Evolutionary conservation across 2,113 vertebrate species (phyloP).

Genomic region (Scomber japonicus): DNA sequence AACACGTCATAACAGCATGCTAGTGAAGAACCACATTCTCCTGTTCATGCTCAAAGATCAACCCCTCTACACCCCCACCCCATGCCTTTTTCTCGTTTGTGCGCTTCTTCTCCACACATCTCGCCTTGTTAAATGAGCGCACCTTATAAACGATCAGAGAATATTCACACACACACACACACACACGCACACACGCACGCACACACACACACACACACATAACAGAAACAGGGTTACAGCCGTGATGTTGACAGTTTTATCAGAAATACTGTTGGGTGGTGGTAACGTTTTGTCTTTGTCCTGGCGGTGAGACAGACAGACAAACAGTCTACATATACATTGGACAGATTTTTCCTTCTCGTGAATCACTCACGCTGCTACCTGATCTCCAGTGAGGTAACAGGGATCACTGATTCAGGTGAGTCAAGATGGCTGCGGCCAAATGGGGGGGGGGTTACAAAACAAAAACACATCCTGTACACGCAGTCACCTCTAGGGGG

Average conservation of each 20-base stretch:
- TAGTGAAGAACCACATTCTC: conserved; percentile 62
- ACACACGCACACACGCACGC: background rate
- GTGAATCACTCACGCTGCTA: conserved; percentile 40
- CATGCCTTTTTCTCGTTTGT: conserved; percentile 7
- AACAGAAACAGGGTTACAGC: conserved; percentile 36
- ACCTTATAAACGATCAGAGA: conserved; percentile 13
- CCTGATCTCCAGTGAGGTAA: conserved; percentile 35
- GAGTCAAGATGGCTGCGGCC: conserved; percentile 57
- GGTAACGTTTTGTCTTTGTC: background rate
- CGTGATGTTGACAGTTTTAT: background rate
- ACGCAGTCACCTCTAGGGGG: conserved; percentile 54
- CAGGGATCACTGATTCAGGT: conserved; percentile 46
- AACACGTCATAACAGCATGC: conserved; percentile 68
- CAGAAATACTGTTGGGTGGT: conserved; percentile 58
- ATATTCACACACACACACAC: conserved; percentile 20
- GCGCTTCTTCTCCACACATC: background rate
- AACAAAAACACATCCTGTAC: background rate
- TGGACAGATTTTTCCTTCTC: conserved; percentile 17
- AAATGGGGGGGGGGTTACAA: background rate
- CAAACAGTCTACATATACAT: conserved; percentile 7
- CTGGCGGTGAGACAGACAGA: conserved; percentile 27
- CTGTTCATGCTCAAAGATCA: conserved; percentile 55
- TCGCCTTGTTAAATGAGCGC: background rate
- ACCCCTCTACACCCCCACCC: conserved; percentile 1
- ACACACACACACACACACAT: background rate